Evolutionary conservation across 2,113 vertebrate genomes (phyloP), one percentile per base, ranked within the genome.

Genomic region (Anolis carolinensis): DNA sequence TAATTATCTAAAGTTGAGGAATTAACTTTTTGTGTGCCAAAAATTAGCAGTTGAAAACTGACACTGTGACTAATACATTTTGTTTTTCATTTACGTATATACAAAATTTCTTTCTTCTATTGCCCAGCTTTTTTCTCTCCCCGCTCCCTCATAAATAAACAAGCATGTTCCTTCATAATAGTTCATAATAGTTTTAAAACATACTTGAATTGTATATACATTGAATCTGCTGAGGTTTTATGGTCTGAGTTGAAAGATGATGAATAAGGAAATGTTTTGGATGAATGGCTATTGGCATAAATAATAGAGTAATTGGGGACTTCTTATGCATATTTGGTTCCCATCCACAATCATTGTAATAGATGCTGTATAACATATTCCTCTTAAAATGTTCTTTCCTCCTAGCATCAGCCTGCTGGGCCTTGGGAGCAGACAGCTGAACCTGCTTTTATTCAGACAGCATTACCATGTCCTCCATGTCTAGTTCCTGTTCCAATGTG

Each of bases 351-450:
- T 88, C 16, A 70, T 78, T 52, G 36, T 4, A 83, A n/a, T 88
- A 89, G 18, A 88, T 0, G 2, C 7, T 1, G 0, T 59, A 8
- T 13, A 76, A 34, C 52, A 27, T 10, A 4, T 52, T 52, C 34
- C 20, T 16, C 48, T 6, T 36, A 30, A 25, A 36, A 50, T 48
- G 3, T 86, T 21, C 89, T 91, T 92, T 92, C 80, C 30, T 93
- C 63, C 63, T 77, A 99, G 98, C 97, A 96, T 80, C 97, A 97
- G 92, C 94, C 97, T 44, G 96, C 97, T 1, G 98, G 98, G 7
- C 98, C 98, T 2, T 99, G 98, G 98, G 98, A 99, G 13, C 97
- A 98, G 88, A 96, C 95, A 1, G 87, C 96, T 7, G 96, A 97
- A 71, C 98, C 98, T 2, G 94, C 95, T 1, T 98, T 98, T 90